Percentiles rank a stretch among this genome's conserved stretches.
phyloP scores from a whole-genome alignment of 2,888 invertebrate genomes.

The Drosophila trichaetosa region DNA sequence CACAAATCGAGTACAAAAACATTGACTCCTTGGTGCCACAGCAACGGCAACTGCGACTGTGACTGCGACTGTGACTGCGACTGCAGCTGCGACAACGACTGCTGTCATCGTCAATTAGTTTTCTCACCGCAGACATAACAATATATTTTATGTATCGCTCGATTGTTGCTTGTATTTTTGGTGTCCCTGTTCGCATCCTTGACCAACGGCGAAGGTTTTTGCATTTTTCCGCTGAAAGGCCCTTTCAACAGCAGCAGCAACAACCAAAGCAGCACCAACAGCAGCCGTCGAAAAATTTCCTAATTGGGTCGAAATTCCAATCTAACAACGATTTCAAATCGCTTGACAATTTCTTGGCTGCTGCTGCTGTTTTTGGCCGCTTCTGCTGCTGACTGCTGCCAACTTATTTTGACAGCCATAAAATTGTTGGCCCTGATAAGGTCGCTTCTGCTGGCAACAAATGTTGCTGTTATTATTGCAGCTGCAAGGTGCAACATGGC shows the following conservation, averaged over 20 bases:
- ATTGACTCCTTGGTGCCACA: constrained; percentile 39
- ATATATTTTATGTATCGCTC: constrained; percentile 74
- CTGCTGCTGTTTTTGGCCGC: constrained; percentile 24
- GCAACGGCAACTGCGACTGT: background rate
- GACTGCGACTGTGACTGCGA: background rate
- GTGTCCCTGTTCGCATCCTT: constrained; percentile 47
- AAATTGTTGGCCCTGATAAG: constrained; percentile 54
- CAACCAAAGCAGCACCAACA: constrained; percentile 32
- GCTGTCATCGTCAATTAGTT: constrained; percentile 78
- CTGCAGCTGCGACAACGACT: constrained; percentile 24
- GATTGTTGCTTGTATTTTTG: constrained; percentile 33
- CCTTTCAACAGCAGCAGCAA: constrained; percentile 26
- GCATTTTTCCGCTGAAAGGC: constrained; percentile 63
- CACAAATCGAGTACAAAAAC: constrained; percentile 41
- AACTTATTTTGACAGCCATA: constrained; percentile 50
- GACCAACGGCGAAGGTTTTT: constrained; percentile 51
- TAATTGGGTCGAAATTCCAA: constrained; percentile 83
- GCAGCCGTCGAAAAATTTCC: constrained; percentile 70
- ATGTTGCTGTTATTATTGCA: constrained; percentile 17
- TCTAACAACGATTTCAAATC: constrained; percentile 79
- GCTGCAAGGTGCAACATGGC: constrained; percentile 34
- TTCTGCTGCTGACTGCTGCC: constrained; percentile 28
- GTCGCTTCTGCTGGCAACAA: constrained; percentile 5
- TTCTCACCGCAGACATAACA: constrained; percentile 79
- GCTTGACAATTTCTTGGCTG: constrained; percentile 53